phyloP scores from a whole-genome alignment of 2,888 invertebrate genomes.

The Amblyjoppa proteus region DNA sequence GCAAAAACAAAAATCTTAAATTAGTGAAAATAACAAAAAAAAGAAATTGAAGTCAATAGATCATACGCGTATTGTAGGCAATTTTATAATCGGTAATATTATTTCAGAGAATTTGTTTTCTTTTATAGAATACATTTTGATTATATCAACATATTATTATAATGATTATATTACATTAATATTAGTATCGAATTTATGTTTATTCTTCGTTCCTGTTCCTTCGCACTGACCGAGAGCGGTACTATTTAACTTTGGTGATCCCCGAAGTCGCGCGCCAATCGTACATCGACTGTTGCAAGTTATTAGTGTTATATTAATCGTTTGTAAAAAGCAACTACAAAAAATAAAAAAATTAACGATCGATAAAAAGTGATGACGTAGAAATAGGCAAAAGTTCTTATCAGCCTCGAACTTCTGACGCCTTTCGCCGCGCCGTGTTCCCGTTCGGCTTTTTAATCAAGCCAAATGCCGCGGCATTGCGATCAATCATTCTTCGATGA shows the following conservation, averaged over 20 bases:
- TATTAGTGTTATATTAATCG: neutral
- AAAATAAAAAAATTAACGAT: neutral
- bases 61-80: no score
- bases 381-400: constrained; percentile 15
- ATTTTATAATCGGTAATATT: no score
- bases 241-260: no score
- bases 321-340: neutral
- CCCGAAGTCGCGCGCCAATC: no score
- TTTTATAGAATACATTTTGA: no score
- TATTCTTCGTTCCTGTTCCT: no score
- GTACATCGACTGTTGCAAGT: neutral
- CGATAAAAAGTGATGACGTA: neutral
- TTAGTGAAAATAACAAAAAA: neutral
- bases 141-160: no score
- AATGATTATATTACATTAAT: no score
- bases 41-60: neutral
- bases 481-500: constrained; percentile 60
- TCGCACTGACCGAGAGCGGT: no score
- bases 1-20: neutral
- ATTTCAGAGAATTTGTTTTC: no score
- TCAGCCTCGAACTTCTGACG: neutral
- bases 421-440: neutral
- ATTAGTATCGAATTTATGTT: no score
- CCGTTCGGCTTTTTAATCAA: constrained; percentile 57
- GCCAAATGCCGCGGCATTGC: constrained; percentile 27